phyloP scores from a whole-genome alignment of 2,113 vertebrate genomes.

The Nycticorax nycticorax region DNA sequence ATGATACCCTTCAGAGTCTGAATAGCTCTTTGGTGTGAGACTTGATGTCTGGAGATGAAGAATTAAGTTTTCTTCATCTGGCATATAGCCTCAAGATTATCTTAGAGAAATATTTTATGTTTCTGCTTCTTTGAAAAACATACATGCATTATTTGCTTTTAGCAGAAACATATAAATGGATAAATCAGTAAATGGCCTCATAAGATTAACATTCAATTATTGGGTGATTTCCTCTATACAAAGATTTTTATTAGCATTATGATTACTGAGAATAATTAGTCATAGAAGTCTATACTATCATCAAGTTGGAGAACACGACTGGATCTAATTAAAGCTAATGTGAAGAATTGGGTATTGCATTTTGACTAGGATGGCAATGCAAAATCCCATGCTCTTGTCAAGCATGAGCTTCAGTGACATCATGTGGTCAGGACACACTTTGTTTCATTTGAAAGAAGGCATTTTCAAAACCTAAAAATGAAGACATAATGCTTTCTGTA shows the following conservation, averaged over 20 bases:
- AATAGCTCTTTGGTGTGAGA: background rate
- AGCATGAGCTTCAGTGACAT: slow-evolving; percentile 69
- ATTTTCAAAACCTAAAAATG: background rate
- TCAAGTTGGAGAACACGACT: slow-evolving; percentile 25
- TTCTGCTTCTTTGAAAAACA: background rate
- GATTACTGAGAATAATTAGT: slow-evolving; percentile 45
- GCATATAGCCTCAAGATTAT: background rate
- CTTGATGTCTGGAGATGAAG: background rate
- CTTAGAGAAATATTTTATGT: background rate
- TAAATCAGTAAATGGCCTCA: slow-evolving; percentile 38
- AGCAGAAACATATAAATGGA: slow-evolving; percentile 15
- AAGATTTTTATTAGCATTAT: slow-evolving; percentile 57
- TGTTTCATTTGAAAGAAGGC: background rate
- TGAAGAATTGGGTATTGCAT: background rate
- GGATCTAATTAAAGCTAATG: slow-evolving; percentile 41
- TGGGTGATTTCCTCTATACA: slow-evolving; percentile 31
- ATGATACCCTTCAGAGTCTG: background rate
- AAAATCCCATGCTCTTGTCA: slow-evolving; percentile 15
- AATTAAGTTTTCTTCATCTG: background rate
- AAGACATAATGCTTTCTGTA: background rate
- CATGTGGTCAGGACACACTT: slow-evolving; percentile 61
- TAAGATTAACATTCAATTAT: slow-evolving; percentile 44
- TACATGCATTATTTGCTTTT: background rate
- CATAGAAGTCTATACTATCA: slow-evolving; percentile 19
- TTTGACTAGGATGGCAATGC: slow-evolving; percentile 28